These are phyloP conservation scores for Koerneria pararmatus DNA, from an alignment of 2,888 invertebrate genomes.

Conservation along the genomic window DNA sequence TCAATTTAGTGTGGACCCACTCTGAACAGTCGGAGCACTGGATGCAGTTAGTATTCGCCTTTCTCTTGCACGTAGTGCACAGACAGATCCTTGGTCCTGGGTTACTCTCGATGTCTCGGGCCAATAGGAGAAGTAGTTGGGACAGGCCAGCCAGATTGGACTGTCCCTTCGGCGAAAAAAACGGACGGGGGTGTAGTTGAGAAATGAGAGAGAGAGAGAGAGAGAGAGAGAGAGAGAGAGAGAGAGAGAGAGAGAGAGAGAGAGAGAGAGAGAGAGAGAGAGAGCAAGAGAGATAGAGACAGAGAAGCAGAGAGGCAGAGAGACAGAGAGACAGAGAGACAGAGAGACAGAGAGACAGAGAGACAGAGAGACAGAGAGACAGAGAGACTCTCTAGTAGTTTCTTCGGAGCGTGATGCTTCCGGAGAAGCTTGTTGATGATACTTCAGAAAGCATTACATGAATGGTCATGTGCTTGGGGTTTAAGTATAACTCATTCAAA, in stretches of 20 bases:
- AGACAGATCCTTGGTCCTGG: no score
- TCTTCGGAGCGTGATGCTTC: not conserved
- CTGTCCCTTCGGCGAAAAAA: no score
- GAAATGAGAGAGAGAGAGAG: not conserved
- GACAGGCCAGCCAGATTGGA: no score
- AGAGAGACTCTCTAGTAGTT: not conserved
- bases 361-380: not conserved
- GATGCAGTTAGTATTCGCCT: no score
- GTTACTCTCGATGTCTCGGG: no score
- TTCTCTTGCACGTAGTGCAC: no score
- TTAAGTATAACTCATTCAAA: no score
- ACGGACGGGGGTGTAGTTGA: no score
- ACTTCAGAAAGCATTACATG: not conserved
- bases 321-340: not conserved
- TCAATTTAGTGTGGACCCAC: no score
- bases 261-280: not conserved
- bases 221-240: not conserved
- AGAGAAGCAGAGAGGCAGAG: not conserved
- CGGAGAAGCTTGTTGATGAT: not conserved
- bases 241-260: not conserved
- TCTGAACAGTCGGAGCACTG: no score
- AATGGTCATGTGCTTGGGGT: not conserved
- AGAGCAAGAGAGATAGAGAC: not conserved
- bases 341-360: not conserved
- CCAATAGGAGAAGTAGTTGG: no score